Percentiles rank a stretch among this genome's conserved stretches.
Conservation (phyloP, 2,888 invertebrate species). For the Thera britannica region DNA sequence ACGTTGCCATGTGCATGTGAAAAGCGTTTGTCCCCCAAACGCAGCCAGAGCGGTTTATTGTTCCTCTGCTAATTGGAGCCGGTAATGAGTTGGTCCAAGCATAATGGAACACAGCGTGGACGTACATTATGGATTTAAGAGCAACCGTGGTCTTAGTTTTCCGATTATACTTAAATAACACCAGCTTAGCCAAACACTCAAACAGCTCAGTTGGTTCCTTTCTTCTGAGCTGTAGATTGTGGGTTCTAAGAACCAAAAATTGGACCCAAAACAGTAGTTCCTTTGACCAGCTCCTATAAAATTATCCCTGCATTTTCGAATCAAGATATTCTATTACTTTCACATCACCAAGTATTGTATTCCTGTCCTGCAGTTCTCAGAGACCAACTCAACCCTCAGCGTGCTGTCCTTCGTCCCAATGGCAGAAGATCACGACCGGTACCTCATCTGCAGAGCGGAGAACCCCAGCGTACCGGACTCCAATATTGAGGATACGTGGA, state of each 20-base stretch:
- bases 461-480: conserved; percentile 90
- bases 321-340: too few species aligned
- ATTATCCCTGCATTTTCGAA: too few species aligned
- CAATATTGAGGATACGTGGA: conserved; percentile 91
- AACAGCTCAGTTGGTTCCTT: too few species aligned
- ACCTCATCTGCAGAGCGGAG: conserved; percentile 91
- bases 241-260: too few species aligned
- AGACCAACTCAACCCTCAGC: conserved; percentile 91
- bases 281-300: too few species aligned
- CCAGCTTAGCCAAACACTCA: too few species aligned
- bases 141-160: too few species aligned
- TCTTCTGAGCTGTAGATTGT: too few species aligned
- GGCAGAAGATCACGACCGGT: conserved; percentile 92
- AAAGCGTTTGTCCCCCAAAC: conserved; percentile 12
- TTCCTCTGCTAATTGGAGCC: conserved; percentile 19
- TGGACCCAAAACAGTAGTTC: too few species aligned
- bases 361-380: conserved; percentile 80
- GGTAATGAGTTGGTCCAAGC: conserved; percentile 28
- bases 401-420: conserved; percentile 90
- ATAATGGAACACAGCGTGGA: background rate
- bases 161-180: too few species aligned
- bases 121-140: background rate
- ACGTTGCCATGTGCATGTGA: background rate
- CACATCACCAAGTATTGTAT: background rate
- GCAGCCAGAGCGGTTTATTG: conserved; percentile 9